A percentile compares a stretch with the other conserved stretches of the same genome.
Conservation (phyloP, 2,797 vertebrate genomes). For the Hemitrygon akajei region DNA sequence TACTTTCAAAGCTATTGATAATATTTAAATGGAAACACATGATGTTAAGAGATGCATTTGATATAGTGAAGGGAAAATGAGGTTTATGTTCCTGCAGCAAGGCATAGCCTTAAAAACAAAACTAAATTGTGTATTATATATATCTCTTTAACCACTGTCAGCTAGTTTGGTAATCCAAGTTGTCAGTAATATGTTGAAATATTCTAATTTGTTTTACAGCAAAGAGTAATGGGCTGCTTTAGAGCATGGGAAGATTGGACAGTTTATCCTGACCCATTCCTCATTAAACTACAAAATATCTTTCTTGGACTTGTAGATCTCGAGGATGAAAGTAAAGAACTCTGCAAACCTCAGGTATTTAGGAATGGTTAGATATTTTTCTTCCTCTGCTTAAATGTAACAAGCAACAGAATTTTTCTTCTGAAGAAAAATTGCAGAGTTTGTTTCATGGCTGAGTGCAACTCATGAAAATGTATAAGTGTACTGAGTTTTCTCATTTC, state of each 20-base stretch:
- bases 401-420: background rate
- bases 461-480: constrained; percentile 27
- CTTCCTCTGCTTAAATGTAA: too few species aligned
- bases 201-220: constrained; percentile 60
- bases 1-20: background rate
- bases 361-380: background rate
- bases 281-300: constrained; percentile 97
- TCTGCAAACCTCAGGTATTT: constrained; percentile 34
- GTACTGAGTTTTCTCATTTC: constrained; percentile 44
- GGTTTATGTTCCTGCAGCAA: background rate
- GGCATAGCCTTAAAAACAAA: background rate
- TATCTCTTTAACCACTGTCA: too few species aligned
- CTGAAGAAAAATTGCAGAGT: background rate
- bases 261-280: constrained; percentile 95
- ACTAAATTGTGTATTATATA: too few species aligned
- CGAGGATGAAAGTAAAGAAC: constrained; percentile 66
- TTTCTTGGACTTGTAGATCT: constrained; percentile 95
- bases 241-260: constrained; percentile 98
- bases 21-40: background rate
- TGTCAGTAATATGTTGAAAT: constrained; percentile 42
- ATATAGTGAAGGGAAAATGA: background rate
- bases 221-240: constrained; percentile 98
- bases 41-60: background rate
- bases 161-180: background rate
- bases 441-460: background rate